Evolutionary conservation across 2,113 vertebrate species (phyloP).

Genomic region (Mola mola): DNA sequence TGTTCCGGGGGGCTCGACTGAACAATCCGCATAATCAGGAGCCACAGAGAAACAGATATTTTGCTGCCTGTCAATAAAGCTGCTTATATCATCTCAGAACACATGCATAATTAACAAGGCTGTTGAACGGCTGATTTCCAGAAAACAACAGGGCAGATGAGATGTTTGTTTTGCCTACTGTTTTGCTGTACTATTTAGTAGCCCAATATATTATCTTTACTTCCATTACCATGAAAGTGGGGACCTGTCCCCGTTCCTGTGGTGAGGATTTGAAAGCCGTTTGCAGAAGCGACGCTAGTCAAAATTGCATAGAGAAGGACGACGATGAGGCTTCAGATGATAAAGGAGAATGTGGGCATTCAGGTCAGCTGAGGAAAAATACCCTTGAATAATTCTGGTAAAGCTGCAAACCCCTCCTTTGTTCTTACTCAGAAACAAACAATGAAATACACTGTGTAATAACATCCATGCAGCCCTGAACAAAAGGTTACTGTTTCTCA

Average conservation of each 20-base stretch:
- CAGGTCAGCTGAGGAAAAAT: constrained; percentile 8
- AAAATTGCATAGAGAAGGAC: constrained; percentile 28
- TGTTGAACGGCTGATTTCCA: constrained; percentile 15
- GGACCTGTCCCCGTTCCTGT: not conserved
- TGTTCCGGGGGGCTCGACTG: constrained; percentile 7
- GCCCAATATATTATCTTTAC: not conserved
- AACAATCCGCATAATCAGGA: not conserved
- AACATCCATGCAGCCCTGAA: constrained; percentile 57
- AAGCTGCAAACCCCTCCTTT: not conserved
- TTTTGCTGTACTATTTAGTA: constrained; percentile 17
- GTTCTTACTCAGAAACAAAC: constrained; percentile 18
- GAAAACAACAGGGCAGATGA: constrained; percentile 32
- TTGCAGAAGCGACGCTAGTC: not conserved
- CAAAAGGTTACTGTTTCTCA: not conserved
- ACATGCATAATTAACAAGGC: constrained; percentile 17
- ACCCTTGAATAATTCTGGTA: not conserved
- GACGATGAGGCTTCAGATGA: not conserved
- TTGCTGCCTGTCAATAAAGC: not conserved
- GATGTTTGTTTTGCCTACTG: not conserved
- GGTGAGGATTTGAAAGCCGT: not conserved
- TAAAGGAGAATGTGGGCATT: not conserved
- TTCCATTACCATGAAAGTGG: not conserved
- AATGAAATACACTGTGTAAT: constrained; percentile 31
- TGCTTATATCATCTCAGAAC: constrained; percentile 18
- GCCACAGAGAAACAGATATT: not conserved